Base-by-base conservation (phyloP, 2,888 invertebrate genomes). In the Ganaspis brasiliensis region DNA sequence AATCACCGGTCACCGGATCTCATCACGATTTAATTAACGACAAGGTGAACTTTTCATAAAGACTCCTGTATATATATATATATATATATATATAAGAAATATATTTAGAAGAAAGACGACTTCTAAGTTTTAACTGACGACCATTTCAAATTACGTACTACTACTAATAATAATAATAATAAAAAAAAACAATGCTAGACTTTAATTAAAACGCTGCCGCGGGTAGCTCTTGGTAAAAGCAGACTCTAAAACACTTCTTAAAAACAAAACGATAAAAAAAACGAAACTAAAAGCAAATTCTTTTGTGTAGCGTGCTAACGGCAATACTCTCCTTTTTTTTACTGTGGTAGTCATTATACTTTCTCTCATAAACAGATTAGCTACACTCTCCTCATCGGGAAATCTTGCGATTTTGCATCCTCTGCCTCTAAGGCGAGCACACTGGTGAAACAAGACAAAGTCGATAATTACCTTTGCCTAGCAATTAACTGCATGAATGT, bases 71-170 rank as follows among this genome's bases (percentile, higher is more conserved):
- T n/a, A n/a, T n/a, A n/a, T n/a, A n/a, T n/a, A n/a, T n/a, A n/a
- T n/a, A n/a, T n/a, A n/a, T n/a, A n/a, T n/a, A n/a, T n/a, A 8
- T 72, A 55, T 59, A 49, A 56, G 59, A 72, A 16, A 55, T 63
- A 49, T 21, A 21, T 73, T 79, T 73, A 59, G 75, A 72, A 79
- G 76, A 78, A 77, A 75, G 78, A 78, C 78, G 79, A 76, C 79
- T 77, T 72, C 74, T 56, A 76, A 76, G 76, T 72, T 79, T 67
- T 74, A 75, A 76, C 74, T 63, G 72, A 77, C 71, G 77, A 77
- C 79, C 79, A 82, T 82, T 82, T 81, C 81, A 79, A 81, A 81
- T 81, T 81, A 81, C 81, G 79, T 81, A 49, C 81, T 77, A 74
- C 77, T 79, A 76, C 79, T 78, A 76, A 78, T 79, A 79, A 75